Base-by-base conservation (phyloP, 2,797 vertebrate genomes). In the Allenopithecus nigroviridis region DNA sequence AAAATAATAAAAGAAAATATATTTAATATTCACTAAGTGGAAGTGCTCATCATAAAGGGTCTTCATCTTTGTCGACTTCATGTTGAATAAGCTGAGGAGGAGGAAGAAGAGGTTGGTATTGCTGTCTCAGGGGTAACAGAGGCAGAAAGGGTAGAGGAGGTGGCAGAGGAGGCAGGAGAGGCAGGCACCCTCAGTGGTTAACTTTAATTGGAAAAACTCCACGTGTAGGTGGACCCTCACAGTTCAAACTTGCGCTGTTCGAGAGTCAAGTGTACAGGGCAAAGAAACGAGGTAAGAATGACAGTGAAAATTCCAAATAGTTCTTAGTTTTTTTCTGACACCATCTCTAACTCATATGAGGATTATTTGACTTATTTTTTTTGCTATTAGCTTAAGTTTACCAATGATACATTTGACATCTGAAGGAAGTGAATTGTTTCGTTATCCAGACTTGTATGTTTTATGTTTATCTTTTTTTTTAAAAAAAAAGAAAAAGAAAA, bases 281-380 rank as follows among this genome's bases (percentile, higher is more conserved):
- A 68, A 94, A 87, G 85, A 94, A 97, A 75, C 41, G 17, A 30
- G 61, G 1, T 79, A 13, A 93, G 91, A 70, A 68, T 22, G 30
- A 90, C 3, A 57, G 33, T 64, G 46, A 84, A 87, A 89, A 70
- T 64, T 91, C 30, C 50, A 87, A 28, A n/a, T 70, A 24, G 39
- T 76, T 87, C 61, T 80, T n/a, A 17, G 24, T 39, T 36, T 53
- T 89, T 61, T 85, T 72, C 26, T 30, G 19, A 53, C 12, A 43
- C 24, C 9, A 12, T 94, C 78, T 93, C 7, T 75, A 83, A 96
- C 30, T 85, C 72, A 46, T 13, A 39, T 21, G 57, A 89, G 41
- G n/a, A 14, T 94, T 64, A 81, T n/a, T 16, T 3, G 84, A 53
- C 21, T 86, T 86, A 84, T 72, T 96, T 89, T 96, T 96, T 89